phyloP scores from a whole-genome alignment of 2,888 invertebrate genomes.

The Bugula neritina region DNA sequence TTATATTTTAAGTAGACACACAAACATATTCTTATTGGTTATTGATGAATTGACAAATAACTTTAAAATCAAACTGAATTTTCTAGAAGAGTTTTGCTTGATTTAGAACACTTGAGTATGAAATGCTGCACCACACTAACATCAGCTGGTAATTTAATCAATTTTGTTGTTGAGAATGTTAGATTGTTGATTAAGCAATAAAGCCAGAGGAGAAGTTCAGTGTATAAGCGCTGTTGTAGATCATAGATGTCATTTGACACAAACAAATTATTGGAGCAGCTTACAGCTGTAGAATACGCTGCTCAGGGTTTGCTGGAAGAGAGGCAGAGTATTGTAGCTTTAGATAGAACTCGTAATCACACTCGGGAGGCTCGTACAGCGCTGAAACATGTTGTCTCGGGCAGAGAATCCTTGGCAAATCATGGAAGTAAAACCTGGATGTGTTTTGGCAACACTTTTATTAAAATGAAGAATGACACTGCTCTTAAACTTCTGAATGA shows the following conservation, averaged over 20 bases:
- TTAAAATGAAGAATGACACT: constrained; percentile 3
- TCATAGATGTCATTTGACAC: background rate
- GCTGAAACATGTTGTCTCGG: background rate
- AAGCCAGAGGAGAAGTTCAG: too few relatives aligned
- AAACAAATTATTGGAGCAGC: background rate
- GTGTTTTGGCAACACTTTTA: constrained; percentile 25
- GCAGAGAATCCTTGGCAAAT: background rate
- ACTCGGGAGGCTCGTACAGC: constrained; percentile 9
- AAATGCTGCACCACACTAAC: too few relatives aligned
- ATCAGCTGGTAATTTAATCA: too few relatives aligned
- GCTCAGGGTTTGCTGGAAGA: constrained; percentile 21
- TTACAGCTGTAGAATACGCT: background rate
- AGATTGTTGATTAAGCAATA: too few relatives aligned
- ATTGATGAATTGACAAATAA: too few relatives aligned
- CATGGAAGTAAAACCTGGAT: constrained; percentile 7
- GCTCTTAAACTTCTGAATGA: background rate
- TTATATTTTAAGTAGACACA: too few relatives aligned
- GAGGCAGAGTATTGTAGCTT: background rate
- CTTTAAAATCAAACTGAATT: too few relatives aligned
- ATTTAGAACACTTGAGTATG: too few relatives aligned
- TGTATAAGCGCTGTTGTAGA: too few relatives aligned
- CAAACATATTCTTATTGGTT: too few relatives aligned
- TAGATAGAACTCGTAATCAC: constrained; percentile 11
- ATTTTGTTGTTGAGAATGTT: too few relatives aligned
- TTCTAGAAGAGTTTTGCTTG: too few relatives aligned